A percentile compares a stretch with the other conserved stretches of the same genome.
phyloP scores from a whole-genome alignment of 2,888 invertebrate species.

The Clistopyga incitator region DNA sequence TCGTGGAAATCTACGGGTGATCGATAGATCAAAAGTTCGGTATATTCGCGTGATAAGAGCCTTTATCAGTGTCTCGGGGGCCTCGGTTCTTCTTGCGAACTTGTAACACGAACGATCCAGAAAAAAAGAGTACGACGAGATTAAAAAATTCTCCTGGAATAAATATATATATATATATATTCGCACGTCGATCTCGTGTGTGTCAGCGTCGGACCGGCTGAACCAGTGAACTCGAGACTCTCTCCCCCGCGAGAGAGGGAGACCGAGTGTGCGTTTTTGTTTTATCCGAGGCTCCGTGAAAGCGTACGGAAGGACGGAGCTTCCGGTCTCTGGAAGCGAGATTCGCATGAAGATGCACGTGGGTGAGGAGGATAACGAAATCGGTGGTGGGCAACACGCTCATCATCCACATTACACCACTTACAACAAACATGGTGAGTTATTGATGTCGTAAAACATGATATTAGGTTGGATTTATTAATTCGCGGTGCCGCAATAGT shows the following conservation, averaged over 20 bases:
- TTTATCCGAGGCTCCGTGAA: conserved; percentile 3
- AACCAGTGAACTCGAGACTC: conserved; percentile 14
- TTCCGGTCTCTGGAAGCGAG: conserved; percentile 57
- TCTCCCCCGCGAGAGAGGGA: conserved; percentile 13
- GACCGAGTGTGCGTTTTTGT: conserved; percentile 23
- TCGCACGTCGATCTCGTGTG: conserved; percentile 1
- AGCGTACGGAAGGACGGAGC: conserved; percentile 19
- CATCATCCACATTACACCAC: conserved; percentile 74
- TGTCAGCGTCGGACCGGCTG: background rate
- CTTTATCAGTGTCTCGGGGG: conserved; percentile 24
- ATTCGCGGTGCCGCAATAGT: background rate
- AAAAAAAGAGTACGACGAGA: background rate
- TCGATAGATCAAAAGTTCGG: conserved; percentile 38
- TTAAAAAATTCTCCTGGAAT: background rate
- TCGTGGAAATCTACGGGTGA: conserved; percentile 21
- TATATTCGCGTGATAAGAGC: background rate
- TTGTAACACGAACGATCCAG: conserved; percentile 12
- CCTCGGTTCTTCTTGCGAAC: conserved; percentile 34
- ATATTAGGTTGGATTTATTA: too few relatives aligned
- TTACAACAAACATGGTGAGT: conserved; percentile 76
- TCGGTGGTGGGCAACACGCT: conserved; percentile 72
- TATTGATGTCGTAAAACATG: background rate
- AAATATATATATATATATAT: background rate
- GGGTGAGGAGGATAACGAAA: conserved; percentile 76
- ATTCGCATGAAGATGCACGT: conserved; percentile 76